Base-by-base conservation (phyloP, 2,113 vertebrate genomes). In the Nycticebus coucang region DNA sequence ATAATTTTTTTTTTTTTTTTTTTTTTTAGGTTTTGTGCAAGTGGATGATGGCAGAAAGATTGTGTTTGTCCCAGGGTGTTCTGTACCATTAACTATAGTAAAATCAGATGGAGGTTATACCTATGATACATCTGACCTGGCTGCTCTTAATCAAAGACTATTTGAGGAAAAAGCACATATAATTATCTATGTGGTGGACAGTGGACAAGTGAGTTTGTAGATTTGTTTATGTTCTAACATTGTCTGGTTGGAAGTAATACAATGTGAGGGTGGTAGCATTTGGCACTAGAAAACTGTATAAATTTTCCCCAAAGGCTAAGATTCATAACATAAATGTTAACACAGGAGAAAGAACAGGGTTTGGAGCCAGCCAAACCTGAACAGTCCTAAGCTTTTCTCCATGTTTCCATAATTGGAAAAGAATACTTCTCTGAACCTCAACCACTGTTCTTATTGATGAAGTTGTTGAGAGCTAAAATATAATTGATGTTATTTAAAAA, bases 101-200 rank as follows among this genome's bases (percentile, higher is more conserved):
- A 99, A 99, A 87, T 99, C 99, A 0, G 99, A 99, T 0, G 99
- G 99, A 0, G 99, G 99, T 19, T 99, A 98, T 97, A 99, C 99
- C 0, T 99, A 99, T 0, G 99, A 99, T 98, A 99, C 99, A 0
- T 99, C 99, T 0, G 99, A 99, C 98, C 97, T 99, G 50, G 99
- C 99, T 6, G 99, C 99, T 33, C 83, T 99, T 60, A 99, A 94
- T 22, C 99, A 99, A 77, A 98, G 99, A 59, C 59, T 99, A 3
- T 98, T 97, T 0, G 98, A 98, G 5, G 99, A 99, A 98, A 99
- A 99, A 81, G 99, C 98, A 0, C 98, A 99, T 97, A 97, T 99
- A 94, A 93, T 99, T 64, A 99, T 99, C 97, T 99, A 99, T 11
- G 99, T 99, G n/a, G 99, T 99, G 0, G 99, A 99, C 93, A 99